Evolutionary conservation across 2,113 vertebrate species (phyloP), one percentile per base, ranked within the genome.

Genomic region (Felis catus): DNA sequence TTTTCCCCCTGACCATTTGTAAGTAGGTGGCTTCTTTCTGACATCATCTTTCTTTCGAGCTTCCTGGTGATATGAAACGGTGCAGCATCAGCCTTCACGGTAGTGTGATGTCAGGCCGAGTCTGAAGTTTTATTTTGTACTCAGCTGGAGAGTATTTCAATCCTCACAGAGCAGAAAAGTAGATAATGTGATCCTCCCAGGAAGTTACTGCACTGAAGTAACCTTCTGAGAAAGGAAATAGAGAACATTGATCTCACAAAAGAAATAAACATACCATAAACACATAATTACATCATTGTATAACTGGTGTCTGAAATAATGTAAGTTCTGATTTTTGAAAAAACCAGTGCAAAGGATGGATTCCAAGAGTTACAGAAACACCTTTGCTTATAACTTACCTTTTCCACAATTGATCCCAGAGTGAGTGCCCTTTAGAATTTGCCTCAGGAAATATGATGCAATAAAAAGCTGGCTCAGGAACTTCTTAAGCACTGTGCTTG

Each of bases 101-200:
- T 80, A 91, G 61, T 33, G 0, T 15, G 12, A 55, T 79, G 45
- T 36, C 68, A 33, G 74, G 39, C 27, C 31, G 25, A 79, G 9
- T 31, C 68, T 82, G 71, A 81, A 63, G 48, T 90, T 96, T 94
- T 94, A 65, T 89, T 94, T 87, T 94, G 48, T 90, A 36, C 53
- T 92, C 53, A 85, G 70, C 33, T 61, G 68, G 55, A 80, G 86
- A 29, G 33, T 85, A 68, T 95, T 71, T 93, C 58, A 68, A 0
- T 83, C 61, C 33, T 51, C 25, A 12, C 0, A 94, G 91, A 90
- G n/a, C 33, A 86, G 58, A 87, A 71, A 76, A 21, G 4, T 5
- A 36, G 39, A 13, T 25, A 58, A 70, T 21, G 2, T 78, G 66
- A 71, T 85, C 45, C 84, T 73, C 65, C 58, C 55, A 89, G 79